Evolutionary conservation across 2,888 invertebrate genomes (phyloP), one percentile per base, ranked within the genome.

Genomic region (Dioctria rufipes): DNA sequence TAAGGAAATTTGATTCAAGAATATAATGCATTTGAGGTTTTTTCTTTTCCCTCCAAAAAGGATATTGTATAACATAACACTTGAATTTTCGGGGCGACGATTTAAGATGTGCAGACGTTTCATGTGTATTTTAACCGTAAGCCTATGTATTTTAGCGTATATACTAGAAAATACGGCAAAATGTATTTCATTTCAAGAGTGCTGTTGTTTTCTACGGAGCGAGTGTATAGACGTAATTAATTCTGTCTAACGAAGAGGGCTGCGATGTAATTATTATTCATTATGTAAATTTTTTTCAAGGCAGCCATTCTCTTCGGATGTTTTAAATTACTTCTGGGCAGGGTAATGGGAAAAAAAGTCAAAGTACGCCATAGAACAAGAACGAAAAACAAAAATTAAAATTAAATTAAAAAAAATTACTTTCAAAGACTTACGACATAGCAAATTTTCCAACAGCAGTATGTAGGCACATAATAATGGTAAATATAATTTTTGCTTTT

Each of bases 221-320:
- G 25, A 25, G 25, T 25, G 25, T 25, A 25, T 51, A 39, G 46
- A 25, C 69, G 69, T 69, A 69, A 69, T 69, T 69, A 69, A 69
- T 69, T 69, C 69, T 69, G 69, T 51, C 69, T 69, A 43, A 25
- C 51, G 11, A 69, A 43, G 69, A 37, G 51, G 49, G 43, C 11
- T 13, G 13, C 37, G 39, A 51, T 49, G 69, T 25, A 69, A 43
- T 69, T 69, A 69, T 69, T 69, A 51, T 69, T 69, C 69, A 69
- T 69, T 69, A 69, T 69, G 69, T 69, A 51, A 69, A 69, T 69
- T 69, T 69, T 51, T 46, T 42, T 67, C 67, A 46, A 43, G 67
- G 46, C 46, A 46, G 51, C 69, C 49, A 51, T 37, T 69, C 69
- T 43, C 37, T 51, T 51, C 25, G 39, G 39, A 51, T 37, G 69